phyloP scores from a whole-genome alignment of 2,113 vertebrate species.

The Calidris pygmaea region DNA sequence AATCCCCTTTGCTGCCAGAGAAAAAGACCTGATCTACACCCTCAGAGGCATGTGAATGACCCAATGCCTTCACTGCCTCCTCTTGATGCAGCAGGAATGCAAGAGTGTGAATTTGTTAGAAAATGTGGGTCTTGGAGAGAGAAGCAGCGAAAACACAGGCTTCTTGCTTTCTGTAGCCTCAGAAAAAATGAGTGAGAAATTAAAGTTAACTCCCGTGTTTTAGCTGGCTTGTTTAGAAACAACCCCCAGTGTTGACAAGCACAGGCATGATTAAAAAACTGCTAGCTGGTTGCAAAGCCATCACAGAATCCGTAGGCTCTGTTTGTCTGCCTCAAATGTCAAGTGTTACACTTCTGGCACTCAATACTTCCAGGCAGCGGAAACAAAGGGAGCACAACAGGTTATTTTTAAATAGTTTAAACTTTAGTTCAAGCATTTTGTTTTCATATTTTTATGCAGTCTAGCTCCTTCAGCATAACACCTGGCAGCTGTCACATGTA shows the following conservation, averaged over 20 bases:
- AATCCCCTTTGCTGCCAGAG: conserved; percentile 7
- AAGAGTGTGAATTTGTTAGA: not conserved
- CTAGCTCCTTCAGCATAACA: conserved; percentile 41
- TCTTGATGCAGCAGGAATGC: not conserved
- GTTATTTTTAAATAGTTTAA: conserved; percentile 64
- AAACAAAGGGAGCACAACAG: conserved; percentile 53
- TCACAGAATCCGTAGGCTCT: conserved; percentile 21
- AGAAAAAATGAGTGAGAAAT: conserved; percentile 15
- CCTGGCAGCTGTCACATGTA: conserved; percentile 59
- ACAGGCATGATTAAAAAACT: not conserved
- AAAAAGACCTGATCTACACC: not conserved
- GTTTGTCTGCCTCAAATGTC: conserved; percentile 52
- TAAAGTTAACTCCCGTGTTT: not conserved
- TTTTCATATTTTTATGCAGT: conserved; percentile 47
- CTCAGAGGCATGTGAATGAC: not conserved
- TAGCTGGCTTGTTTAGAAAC: conserved; percentile 33
- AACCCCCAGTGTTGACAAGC: conserved; percentile 5
- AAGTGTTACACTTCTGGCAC: conserved; percentile 40
- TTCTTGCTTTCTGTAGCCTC: not conserved
- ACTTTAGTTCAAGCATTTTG: conserved; percentile 59
- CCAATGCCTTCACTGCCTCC: not conserved
- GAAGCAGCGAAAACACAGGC: not conserved
- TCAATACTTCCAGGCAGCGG: conserved; percentile 35
- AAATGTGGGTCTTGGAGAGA: not conserved
- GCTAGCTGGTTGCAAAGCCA: conserved; percentile 16